Conservation (phyloP, 37 sponge, comb jelly and placozoan genomes). For the Beroe ovata region DNA sequence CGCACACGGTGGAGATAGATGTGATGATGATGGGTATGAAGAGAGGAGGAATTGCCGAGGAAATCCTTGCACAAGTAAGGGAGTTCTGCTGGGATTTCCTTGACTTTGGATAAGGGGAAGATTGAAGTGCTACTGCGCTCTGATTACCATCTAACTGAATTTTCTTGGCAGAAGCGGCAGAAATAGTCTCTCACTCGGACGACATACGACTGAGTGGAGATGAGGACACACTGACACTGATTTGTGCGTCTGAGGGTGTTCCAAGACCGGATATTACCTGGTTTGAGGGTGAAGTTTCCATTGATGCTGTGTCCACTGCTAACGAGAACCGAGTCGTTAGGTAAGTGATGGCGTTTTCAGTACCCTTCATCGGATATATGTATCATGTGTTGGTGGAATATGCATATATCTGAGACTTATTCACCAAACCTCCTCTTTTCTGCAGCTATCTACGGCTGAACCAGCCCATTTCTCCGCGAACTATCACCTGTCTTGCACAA, state of each 20-base stretch:
- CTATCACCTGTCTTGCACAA: slow-evolving; percentile 26
- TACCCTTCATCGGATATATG: too few species aligned
- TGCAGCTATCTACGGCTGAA: not conserved
- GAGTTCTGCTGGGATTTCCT: too few species aligned
- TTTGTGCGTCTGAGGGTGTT: slow-evolving; percentile 44
- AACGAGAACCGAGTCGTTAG: not conserved
- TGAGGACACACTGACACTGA: not conserved
- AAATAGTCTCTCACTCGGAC: not conserved
- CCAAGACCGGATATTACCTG: slow-evolving; percentile 12
- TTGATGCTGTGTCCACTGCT: slow-evolving; percentile 17
- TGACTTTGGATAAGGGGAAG: too few species aligned
- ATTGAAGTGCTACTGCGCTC: too few species aligned
- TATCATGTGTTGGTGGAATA: too few species aligned
- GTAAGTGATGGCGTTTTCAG: not conserved
- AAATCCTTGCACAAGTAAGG: too few species aligned
- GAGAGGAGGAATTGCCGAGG: slow-evolving; percentile 26
- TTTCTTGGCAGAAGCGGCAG: not conserved
- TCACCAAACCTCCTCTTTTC: too few species aligned
- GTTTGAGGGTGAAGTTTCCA: slow-evolving; percentile 41
- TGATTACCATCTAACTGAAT: too few species aligned
- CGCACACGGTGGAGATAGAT: slow-evolving; percentile 29
- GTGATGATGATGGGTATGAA: not conserved
- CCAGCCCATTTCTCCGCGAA: not conserved
- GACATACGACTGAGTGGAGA: not conserved
- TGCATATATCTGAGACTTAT: too few species aligned